Base-by-base conservation (phyloP, 2,113 vertebrate species). In the Sorex araneus region DNA sequence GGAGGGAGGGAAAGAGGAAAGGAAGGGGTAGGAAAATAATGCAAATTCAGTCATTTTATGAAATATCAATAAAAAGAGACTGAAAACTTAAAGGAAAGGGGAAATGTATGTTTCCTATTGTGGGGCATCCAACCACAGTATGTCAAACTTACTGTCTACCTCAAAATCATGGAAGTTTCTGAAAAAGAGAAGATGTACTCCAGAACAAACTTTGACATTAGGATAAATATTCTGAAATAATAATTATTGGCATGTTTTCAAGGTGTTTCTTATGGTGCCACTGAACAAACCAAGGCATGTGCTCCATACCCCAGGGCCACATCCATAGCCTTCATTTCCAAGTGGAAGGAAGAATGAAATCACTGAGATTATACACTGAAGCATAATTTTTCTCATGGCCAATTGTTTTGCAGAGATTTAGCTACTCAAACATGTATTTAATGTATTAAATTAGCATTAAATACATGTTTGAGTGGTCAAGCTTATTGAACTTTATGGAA, bases 401-500 rank as follows among this genome's bases (percentile, higher is more conserved):
- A 84, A 84, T 8, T 30, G 13, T 32, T 25, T 23, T 45, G 2
- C 16, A 85, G 27, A 66, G 69, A 79, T 25, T 54, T 50, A 28
- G 91, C 67, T 28, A n/a, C n/a, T n/a, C n/a, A n/a, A n/a, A n/a
- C n/a, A n/a, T n/a, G n/a, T n/a, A n/a, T n/a, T n/a, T n/a, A n/a
- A n/a, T n/a, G 34, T 43, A 93, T 67, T 84, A 94, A 90, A 40
- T 82, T 79, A 69, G 30, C 16, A 76, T 5, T 83, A 23, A 64
- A n/a, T 86, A 78, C 50, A 54, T 54, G 50, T 90, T 81, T 79
- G 30, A 70, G 8, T 8, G 8, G 50, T 27, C 57, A 70, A 15
- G 19, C 9, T 66, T 90, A 75, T 3, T 54, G 45, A 86, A 64
- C 93, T 92, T 90, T 73, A 60, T 54, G 50, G n/a, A 94, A 92